Conservation (phyloP, 1,140 invertebrate species). For the Spodoptera frugiperda region DNA sequence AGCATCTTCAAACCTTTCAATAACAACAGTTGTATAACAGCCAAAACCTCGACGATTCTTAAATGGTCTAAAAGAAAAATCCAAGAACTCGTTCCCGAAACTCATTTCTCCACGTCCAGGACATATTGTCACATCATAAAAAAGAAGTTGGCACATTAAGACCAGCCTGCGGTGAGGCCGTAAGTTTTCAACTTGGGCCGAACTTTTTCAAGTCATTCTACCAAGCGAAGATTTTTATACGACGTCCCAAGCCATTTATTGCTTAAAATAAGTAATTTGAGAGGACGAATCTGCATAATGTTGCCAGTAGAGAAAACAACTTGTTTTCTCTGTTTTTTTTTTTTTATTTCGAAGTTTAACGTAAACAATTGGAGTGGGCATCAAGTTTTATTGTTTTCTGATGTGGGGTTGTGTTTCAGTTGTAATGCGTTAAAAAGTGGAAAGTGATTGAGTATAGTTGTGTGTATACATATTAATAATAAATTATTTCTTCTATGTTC, state of each 20-base stretch:
- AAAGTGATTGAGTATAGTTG: too few relatives aligned
- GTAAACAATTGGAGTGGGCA: constrained; percentile 6
- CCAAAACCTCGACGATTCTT: neutral
- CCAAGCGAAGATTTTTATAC: constrained; percentile 72
- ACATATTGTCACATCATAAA: constrained; percentile 48
- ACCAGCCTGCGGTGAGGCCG: constrained; percentile 2
- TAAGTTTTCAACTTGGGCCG: constrained; percentile 57
- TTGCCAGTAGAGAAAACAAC: constrained; percentile 70
- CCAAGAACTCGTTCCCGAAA: neutral
- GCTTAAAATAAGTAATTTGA: constrained; percentile 79
- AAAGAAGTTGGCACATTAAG: constrained; percentile 45
- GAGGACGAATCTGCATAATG: constrained; percentile 80
- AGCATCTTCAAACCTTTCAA: too few relatives aligned
- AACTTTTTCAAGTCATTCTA: constrained; percentile 58
- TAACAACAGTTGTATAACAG: neutral
- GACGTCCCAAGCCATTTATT: constrained; percentile 75
- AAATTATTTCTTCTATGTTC: too few relatives aligned
- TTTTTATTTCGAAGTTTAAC: constrained; percentile 49
- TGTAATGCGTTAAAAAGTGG: too few relatives aligned
- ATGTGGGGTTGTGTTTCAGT: neutral
- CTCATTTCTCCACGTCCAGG: constrained; percentile 31
- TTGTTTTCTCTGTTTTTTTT: constrained; percentile 65
- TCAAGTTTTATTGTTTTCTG: constrained; percentile 3
- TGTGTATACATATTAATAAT: too few relatives aligned
- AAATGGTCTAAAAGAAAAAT: neutral